Conservation (phyloP, 2,797 vertebrate species). For the Intellagama lesueurii region DNA sequence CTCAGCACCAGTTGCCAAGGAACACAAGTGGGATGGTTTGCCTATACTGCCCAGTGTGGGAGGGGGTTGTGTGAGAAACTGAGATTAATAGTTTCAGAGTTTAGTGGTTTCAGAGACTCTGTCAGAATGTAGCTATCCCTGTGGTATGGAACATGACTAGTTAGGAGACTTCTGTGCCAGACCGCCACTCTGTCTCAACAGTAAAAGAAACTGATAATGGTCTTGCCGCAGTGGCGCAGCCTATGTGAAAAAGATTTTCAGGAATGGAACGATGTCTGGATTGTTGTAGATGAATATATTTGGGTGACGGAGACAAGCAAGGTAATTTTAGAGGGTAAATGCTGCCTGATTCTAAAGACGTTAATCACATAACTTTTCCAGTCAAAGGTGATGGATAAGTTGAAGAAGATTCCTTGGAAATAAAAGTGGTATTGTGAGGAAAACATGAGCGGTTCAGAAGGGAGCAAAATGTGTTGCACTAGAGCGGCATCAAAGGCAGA, state of each 20-base stretch:
- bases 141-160: neutral
- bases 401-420: no score
- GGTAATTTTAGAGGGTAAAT: neutral
- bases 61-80: neutral
- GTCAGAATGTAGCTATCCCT: neutral
- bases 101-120: no score
- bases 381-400: neutral
- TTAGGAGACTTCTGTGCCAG: neutral
- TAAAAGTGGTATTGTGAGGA: no score
- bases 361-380: neutral
- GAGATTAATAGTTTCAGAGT: neutral
- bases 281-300: no score
- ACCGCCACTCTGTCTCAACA: neutral
- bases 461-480: neutral
- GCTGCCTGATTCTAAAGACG: neutral
- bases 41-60: neutral
- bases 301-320: neutral
- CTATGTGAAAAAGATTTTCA: neutral
- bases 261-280: neutral
- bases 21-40: neutral
- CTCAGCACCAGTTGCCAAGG: neutral
- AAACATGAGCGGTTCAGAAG: neutral
- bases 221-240: no score
- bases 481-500: neutral
- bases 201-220: neutral